Evolutionary conservation across 2,797 vertebrate species (phyloP).

Genomic region (Euphonia xanthogaster): DNA sequence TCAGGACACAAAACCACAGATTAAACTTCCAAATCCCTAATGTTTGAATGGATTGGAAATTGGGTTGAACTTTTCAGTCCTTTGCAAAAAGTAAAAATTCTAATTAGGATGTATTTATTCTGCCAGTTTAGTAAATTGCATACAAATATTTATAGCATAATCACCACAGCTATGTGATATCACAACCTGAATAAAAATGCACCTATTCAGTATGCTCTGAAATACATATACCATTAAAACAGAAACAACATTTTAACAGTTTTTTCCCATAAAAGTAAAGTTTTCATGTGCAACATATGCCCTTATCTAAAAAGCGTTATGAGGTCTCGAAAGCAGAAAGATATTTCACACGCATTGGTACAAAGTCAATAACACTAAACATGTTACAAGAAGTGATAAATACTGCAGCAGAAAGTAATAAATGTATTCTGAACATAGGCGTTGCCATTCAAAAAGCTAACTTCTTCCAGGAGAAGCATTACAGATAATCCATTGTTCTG

Average conservation of each 20-base stretch:
- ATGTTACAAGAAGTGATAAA: not conserved
- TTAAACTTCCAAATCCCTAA: not conserved
- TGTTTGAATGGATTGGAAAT: not conserved
- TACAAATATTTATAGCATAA: not conserved
- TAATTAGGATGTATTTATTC: not conserved
- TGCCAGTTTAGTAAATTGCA: not conserved
- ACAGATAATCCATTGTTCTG: not conserved
- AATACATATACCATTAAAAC: not conserved
- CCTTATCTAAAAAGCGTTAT: not conserved
- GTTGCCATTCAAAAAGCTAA: not conserved
- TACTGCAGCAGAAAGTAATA: not conserved
- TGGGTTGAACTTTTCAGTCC: not conserved
- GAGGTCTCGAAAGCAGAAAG: not conserved
- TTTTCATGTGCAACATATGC: not conserved
- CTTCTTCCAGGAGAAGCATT: not conserved
- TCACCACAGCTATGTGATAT: not conserved
- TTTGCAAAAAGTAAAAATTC: not conserved
- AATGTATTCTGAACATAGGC: not conserved
- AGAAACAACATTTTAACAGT: not conserved
- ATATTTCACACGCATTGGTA: not conserved
- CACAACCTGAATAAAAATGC: not conserved
- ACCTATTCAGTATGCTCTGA: not conserved
- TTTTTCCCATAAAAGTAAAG: not conserved
- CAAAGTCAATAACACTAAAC: not conserved
- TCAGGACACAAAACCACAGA: not conserved